A percentile compares a stretch with the other conserved stretches of the same genome.
Conservation (phyloP, 1,140 invertebrate species). For the Pygmarrhopalites habei region DNA sequence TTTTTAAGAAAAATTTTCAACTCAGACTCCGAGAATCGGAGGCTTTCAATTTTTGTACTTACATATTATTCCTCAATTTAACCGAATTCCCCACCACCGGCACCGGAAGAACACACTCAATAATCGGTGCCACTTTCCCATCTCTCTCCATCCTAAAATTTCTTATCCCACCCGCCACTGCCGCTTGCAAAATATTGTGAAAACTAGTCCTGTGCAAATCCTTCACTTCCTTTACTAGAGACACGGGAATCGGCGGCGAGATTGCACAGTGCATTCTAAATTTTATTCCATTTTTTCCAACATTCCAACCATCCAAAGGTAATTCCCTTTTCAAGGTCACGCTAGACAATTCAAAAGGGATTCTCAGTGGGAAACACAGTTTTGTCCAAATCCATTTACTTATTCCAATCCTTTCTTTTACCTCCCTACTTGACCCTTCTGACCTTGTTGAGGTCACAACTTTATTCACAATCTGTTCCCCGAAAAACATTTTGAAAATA, state of each 20-base stretch:
- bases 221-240: constrained; percentile 24
- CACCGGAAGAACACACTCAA: constrained; percentile 18
- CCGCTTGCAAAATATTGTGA: constrained; percentile 21
- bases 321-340: neutral
- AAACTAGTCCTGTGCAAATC: constrained; percentile 6
- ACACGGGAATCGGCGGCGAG: constrained; percentile 1
- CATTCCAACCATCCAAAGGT: constrained; percentile 18
- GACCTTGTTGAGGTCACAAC: neutral
- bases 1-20: too few species aligned
- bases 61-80: constrained; percentile 32
- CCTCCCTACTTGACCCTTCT: neutral
- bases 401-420: too few species aligned
- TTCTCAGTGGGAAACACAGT: neutral
- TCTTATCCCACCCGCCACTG: constrained; percentile 22
- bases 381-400: neutral
- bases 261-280: neutral
- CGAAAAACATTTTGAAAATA: neutral
- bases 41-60: too few species aligned
- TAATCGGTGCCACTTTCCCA: constrained; percentile 23
- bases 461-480: neutral
- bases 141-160: constrained; percentile 24
- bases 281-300: constrained; percentile 4
- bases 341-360: constrained; percentile 9
- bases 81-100: constrained; percentile 25
- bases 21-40: too few species aligned